Evolutionary conservation across 2,888 invertebrate genomes (phyloP).

Genomic region (Campopleginae sp.): DNA sequence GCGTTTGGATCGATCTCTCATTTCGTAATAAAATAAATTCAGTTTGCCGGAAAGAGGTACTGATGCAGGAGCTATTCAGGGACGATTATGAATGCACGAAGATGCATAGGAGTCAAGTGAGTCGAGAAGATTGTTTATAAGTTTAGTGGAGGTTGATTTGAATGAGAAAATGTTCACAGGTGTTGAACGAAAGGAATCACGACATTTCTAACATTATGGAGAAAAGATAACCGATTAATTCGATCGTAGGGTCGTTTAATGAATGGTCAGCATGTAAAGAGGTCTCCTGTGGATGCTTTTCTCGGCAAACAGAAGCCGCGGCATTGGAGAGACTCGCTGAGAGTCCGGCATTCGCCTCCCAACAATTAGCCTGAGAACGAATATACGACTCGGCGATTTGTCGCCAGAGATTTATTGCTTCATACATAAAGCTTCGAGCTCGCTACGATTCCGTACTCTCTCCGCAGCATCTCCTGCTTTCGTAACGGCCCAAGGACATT

Average conservation of each 20-base stretch:
- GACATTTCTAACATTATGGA: slow-evolving; percentile 27
- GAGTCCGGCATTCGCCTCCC: slow-evolving; percentile 74
- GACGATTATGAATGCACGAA: slow-evolving; percentile 45
- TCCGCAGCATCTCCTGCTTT: slow-evolving; percentile 25
- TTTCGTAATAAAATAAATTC: slow-evolving; percentile 55
- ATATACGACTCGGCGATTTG: slow-evolving; percentile 78
- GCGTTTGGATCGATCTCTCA: slow-evolving; percentile 40
- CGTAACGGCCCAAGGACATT: slow-evolving; percentile 10
- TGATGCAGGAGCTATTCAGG: slow-evolving; percentile 3
- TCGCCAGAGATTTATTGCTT: slow-evolving; percentile 80
- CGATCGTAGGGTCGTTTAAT: slow-evolving; percentile 72
- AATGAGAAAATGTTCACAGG: slow-evolving; percentile 26
- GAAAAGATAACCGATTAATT: slow-evolving; percentile 76
- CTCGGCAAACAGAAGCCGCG: slow-evolving; percentile 39
- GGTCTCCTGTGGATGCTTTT: slow-evolving; percentile 53
- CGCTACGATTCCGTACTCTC: slow-evolving; percentile 37
- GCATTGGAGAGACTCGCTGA: slow-evolving; percentile 28
- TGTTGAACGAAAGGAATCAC: slow-evolving; percentile 30
- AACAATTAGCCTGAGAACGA: slow-evolving; percentile 80
- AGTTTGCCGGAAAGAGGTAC: slow-evolving; percentile 48
- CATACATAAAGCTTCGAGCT: slow-evolving; percentile 74
- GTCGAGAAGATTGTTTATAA: slow-evolving; percentile 7
- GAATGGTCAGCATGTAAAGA: slow-evolving; percentile 58
- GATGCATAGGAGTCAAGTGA: background rate
- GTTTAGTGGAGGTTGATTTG: background rate